These are phyloP conservation scores for Brachionichthys hirsutus DNA, from an alignment of 2,113 vertebrate species.

Conservation along the genomic window DNA sequence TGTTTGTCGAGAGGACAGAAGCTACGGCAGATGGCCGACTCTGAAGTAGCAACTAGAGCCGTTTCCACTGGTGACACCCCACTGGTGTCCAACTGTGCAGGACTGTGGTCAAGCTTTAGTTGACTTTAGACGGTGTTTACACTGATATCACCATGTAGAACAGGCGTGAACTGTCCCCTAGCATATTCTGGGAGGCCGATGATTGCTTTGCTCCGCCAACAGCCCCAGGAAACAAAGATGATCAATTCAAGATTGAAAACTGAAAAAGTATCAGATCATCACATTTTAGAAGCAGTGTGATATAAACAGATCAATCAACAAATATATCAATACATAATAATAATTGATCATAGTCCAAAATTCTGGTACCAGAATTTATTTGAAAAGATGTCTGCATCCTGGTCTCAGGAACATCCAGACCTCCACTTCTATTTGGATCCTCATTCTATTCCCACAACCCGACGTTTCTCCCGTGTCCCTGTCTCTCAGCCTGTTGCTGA, in stretches of 20 bases:
- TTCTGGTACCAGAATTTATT: no score
- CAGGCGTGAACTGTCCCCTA: background rate
- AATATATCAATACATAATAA: no score
- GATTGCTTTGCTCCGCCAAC: no score
- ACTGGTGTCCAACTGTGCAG: constrained; percentile 28
- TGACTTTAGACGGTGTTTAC: constrained; percentile 9
- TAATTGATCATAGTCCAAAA: no score
- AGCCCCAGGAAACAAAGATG: no score
- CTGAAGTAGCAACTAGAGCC: constrained; percentile 41
- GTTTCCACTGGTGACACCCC: constrained; percentile 46
- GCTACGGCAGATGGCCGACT: constrained; percentile 62
- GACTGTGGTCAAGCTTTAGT: constrained; percentile 11
- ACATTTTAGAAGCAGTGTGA: no score
- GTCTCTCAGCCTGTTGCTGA: background rate
- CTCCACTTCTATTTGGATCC: background rate
- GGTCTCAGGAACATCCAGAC: no score
- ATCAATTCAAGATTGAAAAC: no score
- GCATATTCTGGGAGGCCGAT: background rate
- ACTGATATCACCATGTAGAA: background rate
- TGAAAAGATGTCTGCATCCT: no score
- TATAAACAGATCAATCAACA: no score
- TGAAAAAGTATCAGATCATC: no score
- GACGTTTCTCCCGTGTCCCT: background rate
- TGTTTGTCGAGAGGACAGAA: constrained; percentile 47
- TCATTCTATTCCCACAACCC: background rate